These are phyloP conservation scores for Galemys pyrenaicus DNA, from an alignment of 2,113 vertebrate species.

Conservation along the genomic window DNA sequence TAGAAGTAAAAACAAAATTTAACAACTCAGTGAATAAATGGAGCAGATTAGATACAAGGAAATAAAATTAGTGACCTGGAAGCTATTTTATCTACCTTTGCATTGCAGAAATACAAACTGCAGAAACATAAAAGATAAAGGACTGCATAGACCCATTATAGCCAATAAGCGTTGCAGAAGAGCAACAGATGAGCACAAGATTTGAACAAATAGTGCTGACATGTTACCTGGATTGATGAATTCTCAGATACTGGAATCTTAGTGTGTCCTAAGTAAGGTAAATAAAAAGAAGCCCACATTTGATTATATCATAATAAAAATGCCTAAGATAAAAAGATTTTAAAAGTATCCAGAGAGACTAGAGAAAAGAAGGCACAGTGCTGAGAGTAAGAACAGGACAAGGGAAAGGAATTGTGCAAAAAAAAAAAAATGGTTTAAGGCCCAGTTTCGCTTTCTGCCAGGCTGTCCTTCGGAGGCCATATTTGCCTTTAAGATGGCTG, in stretches of 20 bases:
- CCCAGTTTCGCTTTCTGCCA: too few species aligned
- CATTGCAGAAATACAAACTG: neutral
- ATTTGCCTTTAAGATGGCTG: neutral
- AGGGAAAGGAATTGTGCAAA: too few species aligned
- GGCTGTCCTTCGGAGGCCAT: too few species aligned
- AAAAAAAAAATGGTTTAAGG: too few species aligned
- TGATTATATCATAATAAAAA: neutral
- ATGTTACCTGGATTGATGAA: neutral
- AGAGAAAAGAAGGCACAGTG: too few species aligned
- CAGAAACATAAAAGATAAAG: neutral
- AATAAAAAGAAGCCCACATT: neutral
- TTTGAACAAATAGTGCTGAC: neutral
- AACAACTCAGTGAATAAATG: too few species aligned
- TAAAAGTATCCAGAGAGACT: neutral
- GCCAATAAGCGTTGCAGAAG: neutral
- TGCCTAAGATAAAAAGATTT: neutral
- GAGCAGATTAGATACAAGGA: neutral
- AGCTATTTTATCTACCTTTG: neutral
- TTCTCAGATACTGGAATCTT: neutral
- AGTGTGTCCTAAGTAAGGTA: neutral
- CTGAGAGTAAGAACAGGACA: too few species aligned
- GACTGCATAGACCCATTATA: neutral
- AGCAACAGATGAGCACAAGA: neutral
- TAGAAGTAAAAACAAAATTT: neutral
- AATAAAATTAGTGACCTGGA: neutral